phyloP scores from a whole-genome alignment of 2,113 vertebrate genomes.

The Rutilus rutilus region DNA sequence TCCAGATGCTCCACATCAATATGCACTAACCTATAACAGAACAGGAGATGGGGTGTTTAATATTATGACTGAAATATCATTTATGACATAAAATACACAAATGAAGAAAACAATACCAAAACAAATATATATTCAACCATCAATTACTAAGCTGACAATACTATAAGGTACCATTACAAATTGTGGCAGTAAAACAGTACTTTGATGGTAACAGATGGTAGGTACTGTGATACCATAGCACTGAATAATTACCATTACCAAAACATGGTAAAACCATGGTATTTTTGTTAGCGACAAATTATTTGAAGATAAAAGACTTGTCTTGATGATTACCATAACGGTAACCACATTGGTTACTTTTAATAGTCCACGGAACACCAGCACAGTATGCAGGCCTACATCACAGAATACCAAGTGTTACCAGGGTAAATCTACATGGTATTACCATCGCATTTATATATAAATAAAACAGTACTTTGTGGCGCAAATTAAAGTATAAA shows the following conservation, averaged over 20 bases:
- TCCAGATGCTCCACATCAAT: neutral
- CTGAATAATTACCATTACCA: neutral
- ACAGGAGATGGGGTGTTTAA: neutral
- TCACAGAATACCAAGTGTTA: neutral
- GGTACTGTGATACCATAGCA: neutral
- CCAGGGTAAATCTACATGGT: neutral
- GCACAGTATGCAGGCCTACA: neutral
- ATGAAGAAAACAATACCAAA: neutral
- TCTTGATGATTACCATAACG: neutral
- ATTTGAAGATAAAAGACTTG: neutral
- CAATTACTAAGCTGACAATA: neutral
- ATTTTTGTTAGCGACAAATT: neutral
- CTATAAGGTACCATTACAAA: neutral
- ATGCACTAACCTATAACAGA: constrained; percentile 5
- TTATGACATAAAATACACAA: neutral
- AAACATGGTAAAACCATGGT: neutral
- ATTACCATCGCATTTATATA: neutral
- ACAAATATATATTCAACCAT: neutral
- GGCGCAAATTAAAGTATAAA: neutral
- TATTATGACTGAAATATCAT: too few species aligned
- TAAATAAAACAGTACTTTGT: neutral
- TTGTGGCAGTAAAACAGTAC: neutral
- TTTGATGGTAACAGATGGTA: neutral
- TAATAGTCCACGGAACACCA: neutral
- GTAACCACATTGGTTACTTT: neutral